Conservation (phyloP, 2,113 vertebrate species). For the Seriola dumerili region DNA sequence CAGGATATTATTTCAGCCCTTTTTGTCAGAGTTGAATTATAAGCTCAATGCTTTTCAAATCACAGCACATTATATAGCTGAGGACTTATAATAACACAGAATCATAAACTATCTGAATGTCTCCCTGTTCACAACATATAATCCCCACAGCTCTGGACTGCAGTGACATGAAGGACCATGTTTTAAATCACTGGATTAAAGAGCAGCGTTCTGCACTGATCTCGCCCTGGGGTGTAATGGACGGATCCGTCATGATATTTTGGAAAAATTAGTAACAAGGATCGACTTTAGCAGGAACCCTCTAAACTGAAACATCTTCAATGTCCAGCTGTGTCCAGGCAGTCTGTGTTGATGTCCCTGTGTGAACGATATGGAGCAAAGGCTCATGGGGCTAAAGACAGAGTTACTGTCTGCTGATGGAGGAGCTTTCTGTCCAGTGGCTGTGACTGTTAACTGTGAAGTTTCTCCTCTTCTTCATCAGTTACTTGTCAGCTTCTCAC, state of each 20-base stretch:
- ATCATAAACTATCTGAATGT: constrained; percentile 19
- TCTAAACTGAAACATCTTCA: constrained; percentile 23
- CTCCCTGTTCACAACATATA: constrained; percentile 14
- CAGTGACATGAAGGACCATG: not conserved
- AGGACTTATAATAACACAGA: not conserved
- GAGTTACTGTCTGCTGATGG: not conserved
- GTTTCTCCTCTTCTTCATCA: no score
- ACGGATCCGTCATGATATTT: constrained; percentile 17
- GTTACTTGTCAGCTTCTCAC: no score
- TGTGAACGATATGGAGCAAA: constrained; percentile 30
- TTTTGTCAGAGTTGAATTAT: not conserved
- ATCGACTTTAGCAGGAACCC: constrained; percentile 20
- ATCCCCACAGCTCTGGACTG: constrained; percentile 16
- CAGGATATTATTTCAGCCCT: not conserved
- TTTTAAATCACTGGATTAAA: constrained; percentile 45
- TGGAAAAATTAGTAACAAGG: constrained; percentile 44
- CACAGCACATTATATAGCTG: not conserved
- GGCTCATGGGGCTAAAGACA: constrained; percentile 23
- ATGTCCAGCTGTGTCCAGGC: constrained; percentile 18
- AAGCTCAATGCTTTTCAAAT: not conserved
- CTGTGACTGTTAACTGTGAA: no score
- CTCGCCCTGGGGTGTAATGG: constrained; percentile 35
- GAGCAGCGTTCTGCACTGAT: not conserved
- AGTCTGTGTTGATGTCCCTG: constrained; percentile 41
- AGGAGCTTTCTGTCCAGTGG: not conserved